A percentile compares a stretch with the other conserved stretches of the same genome.
phyloP scores from a whole-genome alignment of 1,140 invertebrate genomes.

The Drosophila quadrilineata region DNA sequence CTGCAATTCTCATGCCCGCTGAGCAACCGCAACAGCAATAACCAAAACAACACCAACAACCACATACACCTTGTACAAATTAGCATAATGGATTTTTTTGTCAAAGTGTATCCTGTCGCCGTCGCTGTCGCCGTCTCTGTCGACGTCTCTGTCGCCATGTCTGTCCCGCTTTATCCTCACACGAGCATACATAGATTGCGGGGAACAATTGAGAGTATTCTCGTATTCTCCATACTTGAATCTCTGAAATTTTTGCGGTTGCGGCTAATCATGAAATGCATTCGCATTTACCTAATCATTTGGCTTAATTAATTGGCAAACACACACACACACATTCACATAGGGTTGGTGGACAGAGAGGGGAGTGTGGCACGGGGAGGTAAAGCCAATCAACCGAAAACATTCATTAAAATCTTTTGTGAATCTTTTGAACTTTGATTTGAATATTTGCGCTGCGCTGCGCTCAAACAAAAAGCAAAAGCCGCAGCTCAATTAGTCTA shows the following conservation, averaged over 20 bases:
- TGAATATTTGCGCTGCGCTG: neutral
- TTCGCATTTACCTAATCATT: slow-evolving; percentile 73
- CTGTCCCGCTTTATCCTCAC: slow-evolving; percentile 43
- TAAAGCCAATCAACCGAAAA: slow-evolving; percentile 4
- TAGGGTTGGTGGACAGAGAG: slow-evolving; percentile 25
- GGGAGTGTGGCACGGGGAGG: slow-evolving; percentile 1
- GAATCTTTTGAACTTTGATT: slow-evolving; percentile 19
- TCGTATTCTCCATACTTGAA: too few species aligned
- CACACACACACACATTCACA: too few species aligned
- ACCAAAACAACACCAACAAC: slow-evolving; percentile 38
- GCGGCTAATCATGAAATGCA: slow-evolving; percentile 73
- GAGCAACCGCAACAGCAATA: slow-evolving; percentile 42
- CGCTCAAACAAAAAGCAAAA: too few species aligned
- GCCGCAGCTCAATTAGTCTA: slow-evolving; percentile 23
- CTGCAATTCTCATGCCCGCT: too few species aligned
- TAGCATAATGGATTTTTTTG: slow-evolving; percentile 78
- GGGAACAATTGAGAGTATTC: too few species aligned
- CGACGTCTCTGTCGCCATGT: slow-evolving; percentile 8
- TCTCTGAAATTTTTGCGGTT: slow-evolving; percentile 61
- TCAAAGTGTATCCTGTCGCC: slow-evolving; percentile 53
- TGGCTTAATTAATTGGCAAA: slow-evolving; percentile 73
- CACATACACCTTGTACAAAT: slow-evolving; percentile 59
- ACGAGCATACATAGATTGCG: too few species aligned
- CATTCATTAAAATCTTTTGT: slow-evolving; percentile 44
- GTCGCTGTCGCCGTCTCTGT: slow-evolving; percentile 4